phyloP scores from a whole-genome alignment of 1,140 invertebrate genomes.

The Leptoteleia sp. region DNA sequence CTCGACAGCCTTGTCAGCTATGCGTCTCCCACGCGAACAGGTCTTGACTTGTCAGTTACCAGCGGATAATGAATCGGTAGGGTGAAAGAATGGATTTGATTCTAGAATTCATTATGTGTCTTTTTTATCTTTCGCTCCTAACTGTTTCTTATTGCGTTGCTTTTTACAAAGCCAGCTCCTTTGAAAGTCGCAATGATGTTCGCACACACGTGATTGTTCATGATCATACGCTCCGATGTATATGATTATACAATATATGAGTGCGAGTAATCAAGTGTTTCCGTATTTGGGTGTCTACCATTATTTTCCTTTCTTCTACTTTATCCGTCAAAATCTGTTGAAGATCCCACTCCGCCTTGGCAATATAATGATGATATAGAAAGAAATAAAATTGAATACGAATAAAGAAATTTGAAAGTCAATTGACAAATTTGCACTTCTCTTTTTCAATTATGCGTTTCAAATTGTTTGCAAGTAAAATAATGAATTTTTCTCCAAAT shows the following conservation, averaged over 20 bases:
- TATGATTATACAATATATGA: slow-evolving; percentile 46
- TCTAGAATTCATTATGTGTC: slow-evolving; percentile 28
- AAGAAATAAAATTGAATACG: no score
- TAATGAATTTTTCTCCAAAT: no score
- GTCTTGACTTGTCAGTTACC: no score
- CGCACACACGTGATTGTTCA: slow-evolving; percentile 11
- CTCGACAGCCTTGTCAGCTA: slow-evolving; percentile 66
- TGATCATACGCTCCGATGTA: slow-evolving; percentile 15
- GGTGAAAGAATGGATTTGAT: slow-evolving; percentile 42
- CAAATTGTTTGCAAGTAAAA: no score
- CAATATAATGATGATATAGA: no score
- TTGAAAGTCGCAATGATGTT: slow-evolving; percentile 23
- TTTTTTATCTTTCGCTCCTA: slow-evolving; percentile 18
- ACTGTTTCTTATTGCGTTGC: slow-evolving; percentile 37
- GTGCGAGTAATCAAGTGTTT: slow-evolving; percentile 21
- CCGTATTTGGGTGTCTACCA: slow-evolving; percentile 18
- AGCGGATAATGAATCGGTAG: slow-evolving; percentile 43
- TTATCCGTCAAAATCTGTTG: no score
- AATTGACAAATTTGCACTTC: no score
- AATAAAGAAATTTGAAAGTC: slow-evolving; percentile 12
- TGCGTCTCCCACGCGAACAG: slow-evolving; percentile 52
- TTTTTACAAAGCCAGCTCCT: slow-evolving; percentile 13
- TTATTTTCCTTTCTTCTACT: slow-evolving; percentile 17
- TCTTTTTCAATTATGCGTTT: no score
- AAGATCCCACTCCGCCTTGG: no score